Percentiles rank a stretch among this genome's conserved stretches.
These are phyloP conservation scores for Felis chaus DNA, from an alignment of 2,113 vertebrate genomes.

Conservation along the genomic window DNA sequence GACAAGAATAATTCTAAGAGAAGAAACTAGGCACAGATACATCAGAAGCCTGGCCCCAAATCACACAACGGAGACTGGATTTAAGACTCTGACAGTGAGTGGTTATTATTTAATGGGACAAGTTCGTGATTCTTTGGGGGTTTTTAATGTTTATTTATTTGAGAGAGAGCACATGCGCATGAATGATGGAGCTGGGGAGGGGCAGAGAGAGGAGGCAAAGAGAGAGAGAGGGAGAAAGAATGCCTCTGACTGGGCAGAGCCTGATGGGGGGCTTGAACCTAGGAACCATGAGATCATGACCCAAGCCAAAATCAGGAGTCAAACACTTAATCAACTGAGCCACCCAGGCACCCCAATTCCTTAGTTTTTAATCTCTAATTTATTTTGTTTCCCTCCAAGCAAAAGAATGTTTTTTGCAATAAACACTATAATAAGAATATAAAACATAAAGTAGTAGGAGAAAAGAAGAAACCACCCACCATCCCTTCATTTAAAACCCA, in stretches of 20 bases:
- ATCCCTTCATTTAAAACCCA: background rate
- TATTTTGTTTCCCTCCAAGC: background rate
- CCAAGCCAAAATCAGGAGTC: too few relatives aligned
- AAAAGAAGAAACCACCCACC: background rate
- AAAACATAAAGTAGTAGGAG: background rate
- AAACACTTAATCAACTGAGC: too few relatives aligned
- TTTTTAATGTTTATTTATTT: background rate
- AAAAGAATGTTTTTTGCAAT: background rate
- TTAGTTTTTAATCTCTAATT: background rate
- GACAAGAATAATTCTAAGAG: background rate
- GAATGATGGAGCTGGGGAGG: too few relatives aligned
- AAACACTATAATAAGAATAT: background rate
- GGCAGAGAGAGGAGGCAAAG: too few relatives aligned
- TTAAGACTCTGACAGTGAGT: background rate
- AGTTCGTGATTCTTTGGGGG: background rate
- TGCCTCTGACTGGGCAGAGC: too few relatives aligned
- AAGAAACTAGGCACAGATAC: background rate
- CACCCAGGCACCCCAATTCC: too few relatives aligned
- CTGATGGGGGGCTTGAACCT: too few relatives aligned
- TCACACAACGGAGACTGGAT: background rate
- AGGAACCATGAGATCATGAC: too few relatives aligned
- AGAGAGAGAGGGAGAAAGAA: too few relatives aligned
- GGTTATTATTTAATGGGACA: background rate
- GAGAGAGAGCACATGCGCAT: too few relatives aligned
- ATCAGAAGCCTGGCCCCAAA: background rate